These are phyloP conservation scores for Karalla daura DNA, from an alignment of 2,797 vertebrate genomes.

Conservation along the genomic window DNA sequence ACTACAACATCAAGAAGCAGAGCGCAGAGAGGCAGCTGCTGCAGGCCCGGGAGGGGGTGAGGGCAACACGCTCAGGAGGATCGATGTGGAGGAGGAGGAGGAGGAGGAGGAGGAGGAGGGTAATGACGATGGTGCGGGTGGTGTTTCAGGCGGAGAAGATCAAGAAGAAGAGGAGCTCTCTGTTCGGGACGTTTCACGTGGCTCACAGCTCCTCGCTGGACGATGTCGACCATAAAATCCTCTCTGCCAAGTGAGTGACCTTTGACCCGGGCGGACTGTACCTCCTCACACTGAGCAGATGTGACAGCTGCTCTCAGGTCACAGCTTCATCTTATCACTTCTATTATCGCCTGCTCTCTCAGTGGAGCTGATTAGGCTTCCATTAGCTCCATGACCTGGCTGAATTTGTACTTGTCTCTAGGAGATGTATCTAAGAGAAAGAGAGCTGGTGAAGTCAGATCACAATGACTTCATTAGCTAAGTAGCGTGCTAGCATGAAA, in stretches of 20 bases:
- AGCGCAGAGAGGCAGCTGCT: constrained; percentile 92
- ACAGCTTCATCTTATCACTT: no score
- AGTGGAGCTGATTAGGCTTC: no score
- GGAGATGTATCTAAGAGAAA: no score
- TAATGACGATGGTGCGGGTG: neutral
- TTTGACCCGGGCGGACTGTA: neutral
- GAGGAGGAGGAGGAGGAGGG: neutral
- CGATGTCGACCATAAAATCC: constrained; percentile 97
- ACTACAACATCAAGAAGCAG: constrained; percentile 96
- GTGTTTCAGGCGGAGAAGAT: constrained; percentile 94
- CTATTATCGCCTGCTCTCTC: no score
- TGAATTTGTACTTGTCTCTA: no score
- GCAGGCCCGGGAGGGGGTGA: constrained; percentile 94
- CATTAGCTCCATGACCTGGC: no score
- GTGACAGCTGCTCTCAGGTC: no score
- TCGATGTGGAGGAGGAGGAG: neutral
- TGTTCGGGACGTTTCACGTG: constrained; percentile 95
- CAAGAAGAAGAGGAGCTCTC: constrained; percentile 94
- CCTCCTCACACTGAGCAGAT: neutral
- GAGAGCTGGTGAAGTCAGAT: no score
- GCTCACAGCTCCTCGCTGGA: constrained; percentile 97
- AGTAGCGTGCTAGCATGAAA: no score
- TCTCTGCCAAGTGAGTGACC: constrained; percentile 93
- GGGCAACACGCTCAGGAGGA: neutral
- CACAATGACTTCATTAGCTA: no score